Evolutionary conservation across 2,888 invertebrate species (phyloP).

Genomic region (Epicampocera succincta): DNA sequence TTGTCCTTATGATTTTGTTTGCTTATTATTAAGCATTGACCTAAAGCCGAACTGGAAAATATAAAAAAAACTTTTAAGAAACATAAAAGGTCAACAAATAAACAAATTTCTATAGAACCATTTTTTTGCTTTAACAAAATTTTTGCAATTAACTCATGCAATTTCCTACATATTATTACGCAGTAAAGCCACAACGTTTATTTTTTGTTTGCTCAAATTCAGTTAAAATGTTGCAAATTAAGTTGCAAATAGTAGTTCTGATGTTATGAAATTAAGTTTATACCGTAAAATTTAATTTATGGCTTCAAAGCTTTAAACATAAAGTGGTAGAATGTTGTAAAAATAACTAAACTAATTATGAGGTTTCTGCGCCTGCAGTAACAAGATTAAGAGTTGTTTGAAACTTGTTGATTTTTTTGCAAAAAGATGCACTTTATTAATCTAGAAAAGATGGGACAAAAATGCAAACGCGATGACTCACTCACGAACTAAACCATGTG

Average conservation of each 20-base stretch:
- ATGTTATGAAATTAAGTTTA: constrained; percentile 5
- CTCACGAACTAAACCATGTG: no score
- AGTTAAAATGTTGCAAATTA: neutral
- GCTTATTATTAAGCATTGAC: no score
- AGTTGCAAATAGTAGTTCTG: neutral
- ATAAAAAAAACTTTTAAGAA: no score
- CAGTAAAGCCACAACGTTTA: no score
- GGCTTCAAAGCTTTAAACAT: neutral
- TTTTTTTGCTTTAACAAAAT: no score
- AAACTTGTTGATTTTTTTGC: constrained; percentile 1
- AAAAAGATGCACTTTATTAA: constrained; percentile 10
- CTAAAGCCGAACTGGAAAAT: no score
- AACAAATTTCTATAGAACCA: no score
- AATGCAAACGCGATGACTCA: no score
- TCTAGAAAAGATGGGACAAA: neutral
- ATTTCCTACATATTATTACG: no score
- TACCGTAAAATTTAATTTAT: constrained; percentile 2
- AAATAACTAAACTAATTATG: constrained; percentile 21
- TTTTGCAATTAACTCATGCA: no score
- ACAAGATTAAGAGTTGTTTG: neutral
- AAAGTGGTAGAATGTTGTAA: constrained; percentile 12
- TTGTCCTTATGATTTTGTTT: no score
- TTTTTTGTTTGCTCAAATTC: neutral
- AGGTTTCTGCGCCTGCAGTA: constrained; percentile 6
- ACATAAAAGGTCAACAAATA: no score